These are phyloP conservation scores for Telenomus remus DNA, from an alignment of 1,140 invertebrate species.

Conservation along the genomic window DNA sequence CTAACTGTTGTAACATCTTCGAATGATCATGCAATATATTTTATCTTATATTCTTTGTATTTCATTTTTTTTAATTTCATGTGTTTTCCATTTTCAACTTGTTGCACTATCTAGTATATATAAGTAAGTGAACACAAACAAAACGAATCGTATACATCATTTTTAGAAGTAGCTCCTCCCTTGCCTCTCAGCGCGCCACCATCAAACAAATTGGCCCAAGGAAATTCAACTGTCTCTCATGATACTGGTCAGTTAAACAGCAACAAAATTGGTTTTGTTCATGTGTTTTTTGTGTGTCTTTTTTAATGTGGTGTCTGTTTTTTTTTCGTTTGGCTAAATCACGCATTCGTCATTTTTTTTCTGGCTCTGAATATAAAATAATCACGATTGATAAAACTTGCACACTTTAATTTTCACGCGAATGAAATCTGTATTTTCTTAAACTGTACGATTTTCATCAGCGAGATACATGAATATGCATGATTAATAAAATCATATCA, in stretches of 20 bases:
- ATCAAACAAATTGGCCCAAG: conserved; percentile 68
- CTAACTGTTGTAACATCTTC: too few relatives aligned
- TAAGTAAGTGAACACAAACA: conserved; percentile 6
- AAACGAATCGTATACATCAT: conserved; percentile 22
- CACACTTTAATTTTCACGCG: neutral
- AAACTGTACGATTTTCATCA: conserved; percentile 1
- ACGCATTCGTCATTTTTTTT: too few relatives aligned
- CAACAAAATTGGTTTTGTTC: conserved; percentile 12
- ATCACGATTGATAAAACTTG: too few relatives aligned
- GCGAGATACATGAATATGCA: neutral
- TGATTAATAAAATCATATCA: neutral
- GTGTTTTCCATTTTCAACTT: too few relatives aligned
- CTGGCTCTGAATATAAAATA: too few relatives aligned
- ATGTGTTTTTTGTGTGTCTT: too few relatives aligned
- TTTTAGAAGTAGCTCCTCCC: conserved; percentile 74
- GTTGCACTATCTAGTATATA: too few relatives aligned
- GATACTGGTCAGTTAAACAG: conserved; percentile 69
- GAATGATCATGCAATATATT: too few relatives aligned
- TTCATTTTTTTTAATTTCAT: too few relatives aligned
- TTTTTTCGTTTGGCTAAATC: too few relatives aligned
- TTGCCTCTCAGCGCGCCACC: conserved; percentile 72
- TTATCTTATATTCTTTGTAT: too few relatives aligned
- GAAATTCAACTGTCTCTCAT: conserved; percentile 63
- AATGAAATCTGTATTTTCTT: neutral
- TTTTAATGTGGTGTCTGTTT: too few relatives aligned